These are phyloP conservation scores for Bombus cullumanus DNA, from an alignment of 1,140 invertebrate species.

Conservation along the genomic window DNA sequence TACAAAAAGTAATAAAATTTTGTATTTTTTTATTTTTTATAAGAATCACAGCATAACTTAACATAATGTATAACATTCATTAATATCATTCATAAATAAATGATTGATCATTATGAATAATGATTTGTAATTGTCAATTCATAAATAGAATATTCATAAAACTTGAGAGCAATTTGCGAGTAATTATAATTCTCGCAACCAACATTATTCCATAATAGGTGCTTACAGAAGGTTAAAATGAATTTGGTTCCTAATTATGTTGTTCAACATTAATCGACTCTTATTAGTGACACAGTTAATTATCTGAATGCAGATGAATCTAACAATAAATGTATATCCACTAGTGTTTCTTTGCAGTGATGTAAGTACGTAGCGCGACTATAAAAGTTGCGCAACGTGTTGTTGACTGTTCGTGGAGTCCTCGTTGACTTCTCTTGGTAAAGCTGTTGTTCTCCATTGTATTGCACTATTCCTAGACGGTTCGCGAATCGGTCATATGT, in stretches of 20 bases:
- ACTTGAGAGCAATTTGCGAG: not conserved
- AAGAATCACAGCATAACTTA: too few species aligned
- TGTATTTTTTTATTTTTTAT: not conserved
- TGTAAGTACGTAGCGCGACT: not conserved
- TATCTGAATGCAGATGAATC: not conserved
- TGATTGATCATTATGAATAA: too few species aligned
- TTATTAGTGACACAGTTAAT: not conserved
- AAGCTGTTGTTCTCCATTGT: slow-evolving; percentile 31
- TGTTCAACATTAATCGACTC: not conserved
- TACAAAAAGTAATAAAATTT: not conserved
- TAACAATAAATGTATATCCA: not conserved
- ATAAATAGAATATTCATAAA: not conserved
- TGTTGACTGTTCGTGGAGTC: slow-evolving; percentile 17
- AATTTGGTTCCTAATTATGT: not conserved
- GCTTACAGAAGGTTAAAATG: not conserved
- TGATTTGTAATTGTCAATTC: too few species aligned
- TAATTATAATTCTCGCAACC: not conserved
- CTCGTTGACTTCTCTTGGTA: not conserved
- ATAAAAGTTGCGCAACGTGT: slow-evolving; percentile 16
- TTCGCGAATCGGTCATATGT: slow-evolving; percentile 3
- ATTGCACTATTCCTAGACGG: slow-evolving; percentile 30
- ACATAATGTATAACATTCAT: too few species aligned
- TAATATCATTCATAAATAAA: too few species aligned
- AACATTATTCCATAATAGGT: not conserved
- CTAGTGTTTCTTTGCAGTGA: not conserved